Percentiles rank a stretch among this genome's conserved stretches.
Conservation (phyloP, 1,140 invertebrate species). For the Chionoecetes opilio region DNA sequence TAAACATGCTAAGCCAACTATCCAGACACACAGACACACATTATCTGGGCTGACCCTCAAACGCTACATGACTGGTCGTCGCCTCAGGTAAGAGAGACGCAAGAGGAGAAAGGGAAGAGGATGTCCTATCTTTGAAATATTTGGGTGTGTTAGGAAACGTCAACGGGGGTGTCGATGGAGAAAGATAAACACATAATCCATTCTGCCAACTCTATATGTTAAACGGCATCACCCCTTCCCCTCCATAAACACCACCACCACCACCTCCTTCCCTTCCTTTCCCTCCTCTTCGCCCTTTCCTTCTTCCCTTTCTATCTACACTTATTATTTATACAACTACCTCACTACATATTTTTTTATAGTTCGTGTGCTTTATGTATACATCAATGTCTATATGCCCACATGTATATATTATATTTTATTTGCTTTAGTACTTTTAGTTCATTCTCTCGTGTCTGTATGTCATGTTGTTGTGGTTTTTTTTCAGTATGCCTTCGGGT, state of each 20-base stretch:
- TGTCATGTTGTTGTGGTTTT: too few species aligned
- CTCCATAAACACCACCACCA: not conserved
- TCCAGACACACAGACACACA: not conserved
- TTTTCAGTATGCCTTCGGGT: too few species aligned
- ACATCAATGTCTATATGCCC: too few species aligned
- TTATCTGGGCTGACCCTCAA: not conserved
- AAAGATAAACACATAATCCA: conserved; percentile 22
- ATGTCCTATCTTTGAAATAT: not conserved
- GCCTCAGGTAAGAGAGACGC: not conserved
- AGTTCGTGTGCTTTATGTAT: too few species aligned
- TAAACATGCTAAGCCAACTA: not conserved
- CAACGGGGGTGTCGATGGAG: not conserved
- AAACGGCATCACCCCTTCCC: not conserved
- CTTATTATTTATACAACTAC: too few species aligned
- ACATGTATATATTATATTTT: too few species aligned
- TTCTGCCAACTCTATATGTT: conserved; percentile 13
- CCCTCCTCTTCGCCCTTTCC: too few species aligned
- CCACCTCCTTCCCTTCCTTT: not conserved
- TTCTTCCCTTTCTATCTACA: too few species aligned
- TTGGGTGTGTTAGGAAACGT: not conserved
- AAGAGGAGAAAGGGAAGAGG: not conserved
- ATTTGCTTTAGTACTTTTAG: too few species aligned
- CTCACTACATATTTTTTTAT: too few species aligned
- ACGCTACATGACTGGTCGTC: not conserved
- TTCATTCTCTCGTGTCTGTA: too few species aligned